Conservation (phyloP, 2,888 invertebrate genomes). For the Trachelus iudaicus region DNA sequence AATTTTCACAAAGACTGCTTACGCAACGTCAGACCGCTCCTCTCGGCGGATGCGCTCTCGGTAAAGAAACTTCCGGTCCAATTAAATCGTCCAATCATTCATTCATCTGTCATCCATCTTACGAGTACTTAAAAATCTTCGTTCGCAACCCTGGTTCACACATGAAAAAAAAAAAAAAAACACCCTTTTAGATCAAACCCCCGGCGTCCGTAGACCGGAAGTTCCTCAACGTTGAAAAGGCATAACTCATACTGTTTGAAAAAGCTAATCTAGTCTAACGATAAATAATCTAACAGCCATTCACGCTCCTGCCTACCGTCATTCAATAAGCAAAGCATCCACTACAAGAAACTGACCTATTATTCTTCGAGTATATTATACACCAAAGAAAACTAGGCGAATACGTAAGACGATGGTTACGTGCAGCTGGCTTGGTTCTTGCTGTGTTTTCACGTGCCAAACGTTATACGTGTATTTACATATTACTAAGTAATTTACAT, state of each 20-base stretch:
- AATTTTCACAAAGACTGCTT: constrained; percentile 15
- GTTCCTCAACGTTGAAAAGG: neutral
- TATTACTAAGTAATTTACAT: too few relatives aligned
- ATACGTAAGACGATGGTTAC: neutral
- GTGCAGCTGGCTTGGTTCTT: neutral
- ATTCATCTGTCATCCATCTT: neutral
- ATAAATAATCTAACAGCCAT: neutral
- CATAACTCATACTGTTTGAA: neutral
- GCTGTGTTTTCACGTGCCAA: neutral
- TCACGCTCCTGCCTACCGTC: neutral
- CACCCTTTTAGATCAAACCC: neutral
- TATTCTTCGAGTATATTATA: neutral
- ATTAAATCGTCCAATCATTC: neutral
- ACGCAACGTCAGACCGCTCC: neutral
- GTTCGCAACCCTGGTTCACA: neutral
- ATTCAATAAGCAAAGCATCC: neutral
- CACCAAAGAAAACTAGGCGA: neutral
- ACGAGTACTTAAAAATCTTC: neutral
- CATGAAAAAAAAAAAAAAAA: neutral
- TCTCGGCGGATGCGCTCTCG: neutral
- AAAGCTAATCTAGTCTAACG: neutral
- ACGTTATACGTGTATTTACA: neutral
- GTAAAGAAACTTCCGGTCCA: neutral
- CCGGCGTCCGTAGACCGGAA: neutral
- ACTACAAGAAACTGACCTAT: neutral